These are phyloP conservation scores for Enteromius argenteus DNA, from an alignment of 2,797 vertebrate genomes.

Conservation along the genomic window DNA sequence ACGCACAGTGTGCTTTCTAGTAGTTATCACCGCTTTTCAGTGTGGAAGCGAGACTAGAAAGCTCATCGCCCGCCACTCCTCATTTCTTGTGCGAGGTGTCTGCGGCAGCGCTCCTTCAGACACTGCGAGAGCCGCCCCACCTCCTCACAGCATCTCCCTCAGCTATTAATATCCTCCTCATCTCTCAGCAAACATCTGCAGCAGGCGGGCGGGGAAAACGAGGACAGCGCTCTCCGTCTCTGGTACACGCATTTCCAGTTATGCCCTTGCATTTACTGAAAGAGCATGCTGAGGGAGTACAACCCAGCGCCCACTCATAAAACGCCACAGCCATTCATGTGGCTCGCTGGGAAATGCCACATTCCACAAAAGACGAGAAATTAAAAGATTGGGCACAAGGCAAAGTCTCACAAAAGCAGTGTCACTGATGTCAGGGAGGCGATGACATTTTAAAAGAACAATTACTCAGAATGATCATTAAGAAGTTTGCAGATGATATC, in stretches of 20 bases:
- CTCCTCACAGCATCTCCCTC: conserved; percentile 54
- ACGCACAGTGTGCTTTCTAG: neutral
- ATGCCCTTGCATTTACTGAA: conserved; percentile 40
- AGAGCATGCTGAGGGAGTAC: conserved; percentile 29
- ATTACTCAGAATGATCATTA: conserved; percentile 35
- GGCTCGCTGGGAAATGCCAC: conserved; percentile 31
- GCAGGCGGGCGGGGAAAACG: conserved; percentile 61
- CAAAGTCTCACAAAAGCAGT: conserved; percentile 18
- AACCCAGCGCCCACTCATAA: conserved; percentile 56
- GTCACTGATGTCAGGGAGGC: conserved; percentile 25
- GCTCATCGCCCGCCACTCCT: conserved; percentile 9
- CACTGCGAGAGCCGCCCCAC: conserved; percentile 27
- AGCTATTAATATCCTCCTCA: conserved; percentile 72
- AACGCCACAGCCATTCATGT: conserved; percentile 36
- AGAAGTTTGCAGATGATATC: conserved; percentile 27
- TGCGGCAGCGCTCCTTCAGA: conserved; percentile 22
- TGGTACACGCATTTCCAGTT: conserved; percentile 8
- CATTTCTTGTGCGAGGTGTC: conserved; percentile 12
- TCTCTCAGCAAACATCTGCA: conserved; percentile 71
- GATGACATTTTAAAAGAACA: conserved; percentile 44
- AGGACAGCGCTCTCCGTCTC: conserved; percentile 47
- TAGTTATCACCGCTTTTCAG: neutral
- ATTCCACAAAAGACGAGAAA: conserved; percentile 31
- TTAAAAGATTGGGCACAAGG: conserved; percentile 27
- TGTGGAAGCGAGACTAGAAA: neutral